These are phyloP conservation scores for Pogonocichla stellata DNA, from an alignment of 2,113 vertebrate species.

Conservation along the genomic window DNA sequence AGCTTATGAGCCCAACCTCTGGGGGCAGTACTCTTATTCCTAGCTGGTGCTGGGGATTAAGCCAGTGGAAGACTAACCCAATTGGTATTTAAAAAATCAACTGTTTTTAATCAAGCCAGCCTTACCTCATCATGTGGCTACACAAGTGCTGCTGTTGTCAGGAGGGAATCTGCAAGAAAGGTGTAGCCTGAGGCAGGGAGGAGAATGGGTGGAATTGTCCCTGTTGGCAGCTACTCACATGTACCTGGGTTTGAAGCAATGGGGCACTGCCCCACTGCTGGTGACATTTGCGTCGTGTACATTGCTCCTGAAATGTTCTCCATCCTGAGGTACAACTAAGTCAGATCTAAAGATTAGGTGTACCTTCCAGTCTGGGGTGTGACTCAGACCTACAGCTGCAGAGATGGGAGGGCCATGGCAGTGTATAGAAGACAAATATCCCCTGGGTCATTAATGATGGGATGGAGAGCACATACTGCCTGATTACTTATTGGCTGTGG, in stretches of 20 bases:
- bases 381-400: background rate
- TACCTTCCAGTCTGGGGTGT: background rate
- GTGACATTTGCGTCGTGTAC: fast-evolving
- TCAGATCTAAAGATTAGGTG: background rate
- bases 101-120: background rate
- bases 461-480: background rate
- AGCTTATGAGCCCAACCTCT: background rate
- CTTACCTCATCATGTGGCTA: background rate
- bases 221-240: background rate
- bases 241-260: background rate
- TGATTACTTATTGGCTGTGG: slow-evolving; percentile 16
- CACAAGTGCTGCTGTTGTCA: fast-evolving
- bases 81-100: background rate
- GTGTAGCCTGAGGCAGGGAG: background rate
- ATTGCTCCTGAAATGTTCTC: background rate
- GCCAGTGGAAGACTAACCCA: background rate
- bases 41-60: background rate
- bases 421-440: background rate
- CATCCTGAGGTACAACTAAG: background rate
- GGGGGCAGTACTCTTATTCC: background rate
- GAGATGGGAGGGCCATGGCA: background rate
- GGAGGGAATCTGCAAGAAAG: background rate
- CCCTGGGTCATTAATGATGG: background rate
- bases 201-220: background rate
- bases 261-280: background rate